A percentile compares a stretch with the other conserved stretches of the same genome.
These are phyloP conservation scores for Megamerina dolium DNA, from an alignment of 2,888 invertebrate genomes.

Conservation along the genomic window DNA sequence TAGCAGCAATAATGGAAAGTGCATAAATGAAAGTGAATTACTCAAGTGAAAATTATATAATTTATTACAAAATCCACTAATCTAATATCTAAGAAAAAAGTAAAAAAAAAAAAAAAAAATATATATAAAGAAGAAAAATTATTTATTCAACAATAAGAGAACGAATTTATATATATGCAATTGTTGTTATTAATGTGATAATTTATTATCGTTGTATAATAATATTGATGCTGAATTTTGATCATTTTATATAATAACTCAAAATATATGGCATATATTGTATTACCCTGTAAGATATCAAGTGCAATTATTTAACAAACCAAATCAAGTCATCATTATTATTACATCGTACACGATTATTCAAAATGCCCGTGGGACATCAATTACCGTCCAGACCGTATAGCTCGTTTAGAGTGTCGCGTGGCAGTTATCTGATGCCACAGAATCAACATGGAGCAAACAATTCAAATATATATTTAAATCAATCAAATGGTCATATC, in stretches of 20 bases:
- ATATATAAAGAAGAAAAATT: conserved; percentile 7
- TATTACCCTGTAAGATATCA: no score
- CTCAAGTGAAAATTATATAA: background rate
- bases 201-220: no score
- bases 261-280: no score
- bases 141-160: no score
- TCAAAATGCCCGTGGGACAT: conserved; percentile 48
- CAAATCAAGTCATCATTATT: no score
- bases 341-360: no score
- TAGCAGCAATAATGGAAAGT: conserved; percentile 2
- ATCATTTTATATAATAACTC: no score
- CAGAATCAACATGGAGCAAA: conserved; percentile 6
- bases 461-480: conserved; percentile 2
- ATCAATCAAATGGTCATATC: conserved; percentile 3
- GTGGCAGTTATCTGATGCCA: conserved; percentile 31
- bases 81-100: conserved; percentile 2
- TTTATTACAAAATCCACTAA: background rate
- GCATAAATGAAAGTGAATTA: background rate
- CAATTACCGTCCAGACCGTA: conserved; percentile 46
- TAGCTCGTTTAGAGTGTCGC: conserved; percentile 46
- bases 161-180: no score
- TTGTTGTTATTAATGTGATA: no score
- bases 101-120: background rate
- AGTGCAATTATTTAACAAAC: no score
- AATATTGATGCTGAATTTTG: no score